Evolutionary conservation across 2,888 invertebrate genomes (phyloP), one percentile per base, ranked within the genome.

Genomic region (Scaptomyza reducta): DNA sequence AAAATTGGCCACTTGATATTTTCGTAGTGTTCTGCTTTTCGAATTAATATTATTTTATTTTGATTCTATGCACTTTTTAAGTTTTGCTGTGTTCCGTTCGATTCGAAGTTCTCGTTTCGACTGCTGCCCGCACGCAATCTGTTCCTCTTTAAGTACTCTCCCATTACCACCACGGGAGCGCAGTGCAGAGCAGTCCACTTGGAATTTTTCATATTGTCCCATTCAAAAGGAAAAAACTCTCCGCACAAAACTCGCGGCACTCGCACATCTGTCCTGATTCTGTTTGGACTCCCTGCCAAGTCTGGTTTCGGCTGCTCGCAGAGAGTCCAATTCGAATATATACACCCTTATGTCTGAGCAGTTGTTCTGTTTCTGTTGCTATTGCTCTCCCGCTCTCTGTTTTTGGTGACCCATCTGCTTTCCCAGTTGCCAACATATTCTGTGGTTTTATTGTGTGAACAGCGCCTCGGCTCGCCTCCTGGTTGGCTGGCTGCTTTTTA

Each of bases 371-470:
- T 50, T 7, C 27, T 14, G 22, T 13, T 18, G 38, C 60, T 74
- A 55, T 70, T 69, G 66, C 75, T 68, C 68, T 74, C 76, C 61
- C 74, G 70, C 79, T 79, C 76, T 78, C 75, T 70, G 9, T 14
- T 49, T 73, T 71, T 57, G 65, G 33, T 70, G 60, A 59, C 77
- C 87, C 89, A 91, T 92, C 92, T 91, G 91, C 87, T 91, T 90
- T 90, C 87, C 82, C 89, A 90, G 90, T 90, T 90, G 84, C 86
- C 89, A 90, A 91, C 91, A 91, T 91, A 91, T 91, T 91, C 89
- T 91, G 88, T 85, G 85, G 88, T 90, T 90, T 90, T 89, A 89
- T 90, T 90, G 87, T 82, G 53, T 64, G 59, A 40, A 49, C 54
- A 65, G 72, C 65, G 81, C 71, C 70, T 68, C 74, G 69, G 56